phyloP scores from a whole-genome alignment of 2,113 vertebrate genomes.

The western clawed frog (Xenopus tropicalis) region UCB_Xtro_10.0 CM004450.2:56230001-56230500 shows the following conservation, averaged over 20 bases:
- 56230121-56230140: neutral
- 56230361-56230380: constrained; percentile 12
- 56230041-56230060: neutral
- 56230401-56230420: no score
- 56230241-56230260: neutral
- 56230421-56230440: no score
- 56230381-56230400: no score
- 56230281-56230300: constrained; percentile 16
- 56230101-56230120: neutral
- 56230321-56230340: neutral
- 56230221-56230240: neutral
- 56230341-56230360: neutral
- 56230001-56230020: neutral
- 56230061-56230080: neutral
- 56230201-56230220: neutral
- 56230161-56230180: neutral
- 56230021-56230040: neutral
- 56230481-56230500: constrained; percentile 1
- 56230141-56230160: neutral
- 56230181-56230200: neutral
- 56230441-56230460: no score
- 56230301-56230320: constrained; percentile 15
- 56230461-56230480: no score
- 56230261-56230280: constrained; percentile 3
- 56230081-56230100: constrained; percentile 3